Percentiles rank a stretch among this genome's conserved stretches.
Conservation (phyloP, 2,113 vertebrate species). For the Epinephelus fuscoguttatus region DNA sequence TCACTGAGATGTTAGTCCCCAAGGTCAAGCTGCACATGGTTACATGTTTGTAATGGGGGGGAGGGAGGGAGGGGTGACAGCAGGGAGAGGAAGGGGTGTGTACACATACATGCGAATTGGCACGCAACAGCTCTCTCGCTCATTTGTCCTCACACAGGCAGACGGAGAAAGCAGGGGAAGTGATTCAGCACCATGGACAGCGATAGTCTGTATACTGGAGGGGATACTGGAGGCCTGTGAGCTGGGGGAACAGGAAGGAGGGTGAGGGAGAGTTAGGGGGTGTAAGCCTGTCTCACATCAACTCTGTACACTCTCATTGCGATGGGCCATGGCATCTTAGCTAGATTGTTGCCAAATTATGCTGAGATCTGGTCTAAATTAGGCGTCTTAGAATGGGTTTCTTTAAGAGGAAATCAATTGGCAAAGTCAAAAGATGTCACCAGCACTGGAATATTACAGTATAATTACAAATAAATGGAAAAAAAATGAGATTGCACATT, state of each 20-base stretch:
- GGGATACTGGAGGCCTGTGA: slow-evolving; percentile 21
- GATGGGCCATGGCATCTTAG: slow-evolving; percentile 6
- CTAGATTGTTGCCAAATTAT: slow-evolving; percentile 32
- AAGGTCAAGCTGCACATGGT: slow-evolving; percentile 51
- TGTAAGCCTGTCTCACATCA: slow-evolving; percentile 36
- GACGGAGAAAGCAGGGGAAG: slow-evolving; percentile 12
- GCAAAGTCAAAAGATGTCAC: slow-evolving; percentile 17
- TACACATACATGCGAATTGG: slow-evolving; percentile 59
- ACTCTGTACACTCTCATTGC: slow-evolving; percentile 39
- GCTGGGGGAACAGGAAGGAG: not conserved
- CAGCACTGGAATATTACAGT: slow-evolving; percentile 30
- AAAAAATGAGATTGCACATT: slow-evolving; percentile 49
- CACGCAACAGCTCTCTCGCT: slow-evolving; percentile 18
- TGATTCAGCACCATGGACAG: slow-evolving; percentile 78
- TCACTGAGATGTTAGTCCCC: slow-evolving; percentile 59
- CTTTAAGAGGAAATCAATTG: slow-evolving; percentile 21
- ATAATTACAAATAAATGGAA: not conserved
- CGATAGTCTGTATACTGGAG: slow-evolving; percentile 36
- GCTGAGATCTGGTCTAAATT: slow-evolving; percentile 9
- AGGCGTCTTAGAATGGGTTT: slow-evolving; percentile 16
- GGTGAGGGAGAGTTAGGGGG: not conserved
- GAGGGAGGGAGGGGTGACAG: not conserved
- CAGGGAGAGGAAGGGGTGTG: not conserved
- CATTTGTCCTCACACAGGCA: not conserved
- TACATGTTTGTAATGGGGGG: not conserved